phyloP scores from a whole-genome alignment of 2,113 vertebrate species.

The Gracilinanus agilis region DNA sequence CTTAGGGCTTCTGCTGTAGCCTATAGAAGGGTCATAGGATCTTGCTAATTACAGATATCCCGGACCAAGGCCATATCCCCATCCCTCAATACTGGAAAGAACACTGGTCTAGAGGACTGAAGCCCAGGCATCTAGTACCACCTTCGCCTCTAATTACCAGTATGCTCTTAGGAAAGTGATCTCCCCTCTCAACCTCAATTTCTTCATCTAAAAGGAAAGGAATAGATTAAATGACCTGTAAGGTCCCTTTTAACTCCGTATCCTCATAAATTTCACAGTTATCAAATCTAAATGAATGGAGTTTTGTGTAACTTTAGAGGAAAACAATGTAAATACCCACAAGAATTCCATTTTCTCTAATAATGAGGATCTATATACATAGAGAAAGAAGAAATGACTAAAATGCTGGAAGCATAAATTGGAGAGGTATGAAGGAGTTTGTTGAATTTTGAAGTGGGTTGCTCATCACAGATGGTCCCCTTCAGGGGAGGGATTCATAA shows the following conservation, averaged over 20 bases:
- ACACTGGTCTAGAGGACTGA: background rate
- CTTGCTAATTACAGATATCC: background rate
- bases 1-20: background rate
- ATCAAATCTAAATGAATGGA: background rate
- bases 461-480: background rate
- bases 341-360: background rate
- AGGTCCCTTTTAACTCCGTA: background rate
- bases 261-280: background rate
- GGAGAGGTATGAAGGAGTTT: background rate
- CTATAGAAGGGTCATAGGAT: background rate
- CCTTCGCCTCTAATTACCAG: background rate
- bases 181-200: background rate
- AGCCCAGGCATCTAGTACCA: background rate
- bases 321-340: background rate
- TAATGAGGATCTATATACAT: background rate
- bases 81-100: background rate
- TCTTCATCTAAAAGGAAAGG: background rate
- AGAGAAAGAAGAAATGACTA: background rate
- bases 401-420: background rate
- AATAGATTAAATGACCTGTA: background rate
- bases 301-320: background rate
- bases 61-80: background rate
- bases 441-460: background rate
- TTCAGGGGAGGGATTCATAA: background rate
- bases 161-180: background rate